A percentile compares a stretch with the other conserved stretches of the same genome.
Conservation (phyloP, 2,113 vertebrate species). For the Deroptyus accipitrinus region DNA sequence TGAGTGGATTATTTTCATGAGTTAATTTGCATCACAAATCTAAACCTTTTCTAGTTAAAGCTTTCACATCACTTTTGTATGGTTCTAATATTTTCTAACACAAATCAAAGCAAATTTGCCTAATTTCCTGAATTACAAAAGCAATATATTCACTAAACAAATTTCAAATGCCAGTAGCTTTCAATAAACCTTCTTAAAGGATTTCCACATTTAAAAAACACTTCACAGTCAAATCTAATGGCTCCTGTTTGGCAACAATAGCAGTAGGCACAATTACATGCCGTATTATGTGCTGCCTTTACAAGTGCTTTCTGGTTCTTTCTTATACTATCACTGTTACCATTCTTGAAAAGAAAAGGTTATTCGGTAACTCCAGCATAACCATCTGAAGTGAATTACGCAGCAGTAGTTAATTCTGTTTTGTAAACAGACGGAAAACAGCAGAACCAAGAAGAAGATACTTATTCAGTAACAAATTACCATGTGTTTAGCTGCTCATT, state of each 20-base stretch:
- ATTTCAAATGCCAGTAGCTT: background rate
- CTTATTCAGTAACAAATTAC: background rate
- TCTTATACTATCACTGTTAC: background rate
- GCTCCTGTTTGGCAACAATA: background rate
- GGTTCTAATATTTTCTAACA: background rate
- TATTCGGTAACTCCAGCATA: background rate
- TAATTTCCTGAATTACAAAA: background rate
- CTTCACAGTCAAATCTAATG: background rate
- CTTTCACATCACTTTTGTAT: background rate
- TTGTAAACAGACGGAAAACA: background rate
- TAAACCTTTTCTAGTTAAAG: background rate
- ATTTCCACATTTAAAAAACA: background rate
- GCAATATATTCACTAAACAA: background rate
- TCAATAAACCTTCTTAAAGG: background rate
- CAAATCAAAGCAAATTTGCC: background rate
- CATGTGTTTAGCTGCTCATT: background rate
- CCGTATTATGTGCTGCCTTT: background rate
- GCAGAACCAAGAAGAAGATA: background rate
- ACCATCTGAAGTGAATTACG: background rate
- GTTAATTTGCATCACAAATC: constrained; percentile 8
- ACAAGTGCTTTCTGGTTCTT: background rate
- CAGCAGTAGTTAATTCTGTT: background rate
- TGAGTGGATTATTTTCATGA: background rate
- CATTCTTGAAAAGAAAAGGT: background rate
- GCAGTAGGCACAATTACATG: background rate